Percentiles rank a stretch among this genome's conserved stretches.
phyloP scores from a whole-genome alignment of 2,113 vertebrate genomes.

The Neotoma lepida region DNA sequence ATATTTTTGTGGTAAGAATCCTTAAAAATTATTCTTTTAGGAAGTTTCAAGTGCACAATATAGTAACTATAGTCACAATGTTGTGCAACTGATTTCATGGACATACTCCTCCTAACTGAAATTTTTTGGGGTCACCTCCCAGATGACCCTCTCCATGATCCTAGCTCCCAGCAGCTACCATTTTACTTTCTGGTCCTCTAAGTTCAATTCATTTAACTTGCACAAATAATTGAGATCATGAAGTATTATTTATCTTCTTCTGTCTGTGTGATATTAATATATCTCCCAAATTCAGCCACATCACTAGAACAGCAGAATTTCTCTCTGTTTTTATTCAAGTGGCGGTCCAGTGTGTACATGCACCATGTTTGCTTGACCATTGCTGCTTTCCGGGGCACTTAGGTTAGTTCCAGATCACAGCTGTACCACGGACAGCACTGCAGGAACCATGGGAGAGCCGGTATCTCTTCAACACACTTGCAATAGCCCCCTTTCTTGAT shows the following conservation, averaged over 20 bases:
- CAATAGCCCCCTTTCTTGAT: neutral
- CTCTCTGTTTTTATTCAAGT: neutral
- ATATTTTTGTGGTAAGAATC: neutral
- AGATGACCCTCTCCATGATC: neutral
- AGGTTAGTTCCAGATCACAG: neutral
- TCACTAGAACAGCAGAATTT: neutral
- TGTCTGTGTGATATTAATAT: neutral
- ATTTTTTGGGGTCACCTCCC: neutral
- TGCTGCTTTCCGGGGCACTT: no score
- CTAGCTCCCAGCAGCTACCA: neutral
- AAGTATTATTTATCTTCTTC: neutral
- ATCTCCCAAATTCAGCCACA: neutral
- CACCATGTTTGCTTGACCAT: neutral
- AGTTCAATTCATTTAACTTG: neutral
- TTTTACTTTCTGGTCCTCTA: neutral
- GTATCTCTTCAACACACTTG: neutral
- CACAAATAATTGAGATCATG: neutral
- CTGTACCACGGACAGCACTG: neutral
- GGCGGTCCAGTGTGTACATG: neutral
- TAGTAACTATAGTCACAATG: neutral
- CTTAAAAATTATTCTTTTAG: neutral
- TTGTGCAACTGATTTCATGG: neutral
- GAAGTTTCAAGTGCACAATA: neutral
- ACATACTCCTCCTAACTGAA: neutral
- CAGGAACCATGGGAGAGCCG: no score